Percentiles rank a stretch among this genome's conserved stretches.
Conservation (phyloP, 1,140 invertebrate genomes). For the Heliothis virescens region DNA sequence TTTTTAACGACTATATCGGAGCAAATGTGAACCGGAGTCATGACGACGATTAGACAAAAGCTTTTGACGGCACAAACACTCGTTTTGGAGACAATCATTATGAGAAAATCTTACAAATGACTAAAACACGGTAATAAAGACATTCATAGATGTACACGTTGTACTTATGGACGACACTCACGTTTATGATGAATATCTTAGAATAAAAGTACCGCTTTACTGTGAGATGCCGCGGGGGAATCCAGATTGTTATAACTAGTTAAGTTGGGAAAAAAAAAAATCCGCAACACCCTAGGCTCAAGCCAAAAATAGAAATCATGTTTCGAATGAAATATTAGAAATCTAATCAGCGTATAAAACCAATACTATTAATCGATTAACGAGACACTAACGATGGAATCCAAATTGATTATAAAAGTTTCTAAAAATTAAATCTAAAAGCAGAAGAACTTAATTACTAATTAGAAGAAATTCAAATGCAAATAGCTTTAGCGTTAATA, state of each 20-base stretch:
- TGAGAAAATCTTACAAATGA: constrained; percentile 86
- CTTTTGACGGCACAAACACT: constrained; percentile 81
- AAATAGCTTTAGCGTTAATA: not conserved
- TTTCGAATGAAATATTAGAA: constrained; percentile 34
- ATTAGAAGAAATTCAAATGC: constrained; percentile 15
- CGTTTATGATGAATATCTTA: constrained; percentile 82
- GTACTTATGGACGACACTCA: constrained; percentile 83
- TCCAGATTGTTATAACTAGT: constrained; percentile 71
- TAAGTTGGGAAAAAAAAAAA: constrained; percentile 61
- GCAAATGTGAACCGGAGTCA: constrained; percentile 66
- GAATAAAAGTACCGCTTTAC: constrained; percentile 82
- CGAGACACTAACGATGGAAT: not conserved
- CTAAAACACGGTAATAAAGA: constrained; percentile 85
- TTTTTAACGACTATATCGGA: constrained; percentile 50
- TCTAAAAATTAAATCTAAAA: not conserved
- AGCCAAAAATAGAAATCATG: constrained; percentile 19
- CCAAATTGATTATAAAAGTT: constrained; percentile 4
- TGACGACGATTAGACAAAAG: constrained; percentile 82
- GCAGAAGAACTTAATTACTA: not conserved
- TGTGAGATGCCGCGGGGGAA: constrained; percentile 77
- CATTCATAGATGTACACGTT: constrained; percentile 83
- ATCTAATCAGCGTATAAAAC: constrained; percentile 37
- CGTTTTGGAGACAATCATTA: constrained; percentile 85
- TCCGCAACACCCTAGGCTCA: constrained; percentile 55
- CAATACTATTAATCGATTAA: constrained; percentile 14